phyloP scores from a whole-genome alignment of 2,888 invertebrate genomes.

The Philereme vetulata region DNA sequence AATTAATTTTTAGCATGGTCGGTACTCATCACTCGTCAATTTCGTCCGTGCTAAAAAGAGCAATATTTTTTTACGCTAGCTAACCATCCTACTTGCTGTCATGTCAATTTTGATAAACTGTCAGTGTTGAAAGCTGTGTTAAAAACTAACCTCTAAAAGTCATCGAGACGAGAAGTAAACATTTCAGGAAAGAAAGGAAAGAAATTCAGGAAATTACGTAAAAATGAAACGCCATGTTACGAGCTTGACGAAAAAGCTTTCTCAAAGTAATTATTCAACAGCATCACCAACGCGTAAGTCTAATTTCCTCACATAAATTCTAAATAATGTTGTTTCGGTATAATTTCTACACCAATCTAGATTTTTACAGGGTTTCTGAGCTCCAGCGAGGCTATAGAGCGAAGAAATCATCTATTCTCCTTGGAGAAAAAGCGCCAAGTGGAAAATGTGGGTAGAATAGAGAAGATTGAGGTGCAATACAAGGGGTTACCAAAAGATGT shows the following conservation, averaged over 20 bases:
- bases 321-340: not conserved
- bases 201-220: slow-evolving; percentile 3
- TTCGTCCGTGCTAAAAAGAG: too few relatives aligned
- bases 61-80: too few relatives aligned
- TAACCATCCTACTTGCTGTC: too few relatives aligned
- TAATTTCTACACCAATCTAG: slow-evolving; percentile 2
- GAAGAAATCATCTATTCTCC: slow-evolving; percentile 89
- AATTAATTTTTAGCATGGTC: too few relatives aligned
- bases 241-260: slow-evolving; percentile 51
- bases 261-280: slow-evolving; percentile 46
- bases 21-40: too few relatives aligned
- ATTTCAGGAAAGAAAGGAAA: too few relatives aligned
- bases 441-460: slow-evolving; percentile 90
- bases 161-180: not conserved
- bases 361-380: slow-evolving; percentile 69
- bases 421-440: slow-evolving; percentile 90
- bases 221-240: slow-evolving; percentile 63
- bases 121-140: too few relatives aligned
- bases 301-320: not conserved
- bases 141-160: slow-evolving; percentile 43
- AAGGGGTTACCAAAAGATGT: slow-evolving; percentile 89
- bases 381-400: slow-evolving; percentile 78
- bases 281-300: slow-evolving; percentile 42
- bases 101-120: too few relatives aligned
- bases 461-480: slow-evolving; percentile 95